Evolutionary conservation across 2,113 vertebrate genomes (phyloP), one percentile per base, ranked within the genome.

Genomic region (Symphodus melops): DNA sequence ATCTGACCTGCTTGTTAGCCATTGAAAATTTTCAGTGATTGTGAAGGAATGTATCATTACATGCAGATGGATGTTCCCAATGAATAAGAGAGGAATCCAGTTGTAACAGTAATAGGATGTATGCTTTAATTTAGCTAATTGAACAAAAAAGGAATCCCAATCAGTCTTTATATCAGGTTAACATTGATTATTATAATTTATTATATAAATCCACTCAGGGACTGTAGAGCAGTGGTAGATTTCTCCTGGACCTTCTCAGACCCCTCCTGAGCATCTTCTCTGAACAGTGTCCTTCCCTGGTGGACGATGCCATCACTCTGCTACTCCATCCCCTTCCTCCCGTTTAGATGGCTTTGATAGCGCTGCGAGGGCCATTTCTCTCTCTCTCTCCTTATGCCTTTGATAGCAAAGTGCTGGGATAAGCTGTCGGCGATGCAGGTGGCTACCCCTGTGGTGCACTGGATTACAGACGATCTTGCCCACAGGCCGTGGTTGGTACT

Each of bases 131-230:
- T 46, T 68, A 75, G 41, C 58, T 58, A 77, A 79, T 69, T 55
- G 33, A 41, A 33, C 2, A 57, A 77, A 68, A 9, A 70, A 64
- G 52, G 25, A 21, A 54, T 68, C 57, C 37, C 51, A 33, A 25
- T 59, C 28, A 70, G 42, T 49, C 28, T 36, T 56, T 37, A 64
- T 14, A 80, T 84, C 60, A 17, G 63, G 53, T 87, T 82, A 80
- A 48, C 60, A 76, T 82, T 78, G 81, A 86, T 86, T 81, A 33
- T 37, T 54, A 65, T 49, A 75, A 75, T 77, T 67, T 39, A 75
- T 77, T 67, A 33, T 68, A 37, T 42, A 67, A 69, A 60, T 72
- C 37, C 19, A 39, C 64, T 59, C 51, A 55, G 54, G 36, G 62
- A 8, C 36, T 75, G 52, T 52, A 14, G 63, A 63, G 46, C 53